Percentiles rank a stretch among this genome's conserved stretches.
Evolutionary conservation across 2,888 invertebrate genomes (phyloP).

Genomic region (Nemoura dubitans): DNA sequence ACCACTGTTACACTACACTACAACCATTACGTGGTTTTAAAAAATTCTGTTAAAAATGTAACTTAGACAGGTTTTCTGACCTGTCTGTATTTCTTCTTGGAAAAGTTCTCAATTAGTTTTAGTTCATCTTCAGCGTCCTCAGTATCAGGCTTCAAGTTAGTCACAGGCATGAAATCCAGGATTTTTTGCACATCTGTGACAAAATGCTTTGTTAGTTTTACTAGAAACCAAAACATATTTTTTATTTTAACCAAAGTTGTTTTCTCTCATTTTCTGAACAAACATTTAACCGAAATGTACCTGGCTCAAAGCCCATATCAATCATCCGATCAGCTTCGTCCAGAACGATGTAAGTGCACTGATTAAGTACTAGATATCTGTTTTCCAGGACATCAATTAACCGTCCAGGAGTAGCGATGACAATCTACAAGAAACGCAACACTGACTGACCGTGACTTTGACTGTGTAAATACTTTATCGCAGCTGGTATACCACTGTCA

Average conservation of each 20-base stretch:
- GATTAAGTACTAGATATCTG: conserved; percentile 93
- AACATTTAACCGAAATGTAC: conserved; percentile 51
- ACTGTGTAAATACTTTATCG: neutral
- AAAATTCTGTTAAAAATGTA: neutral
- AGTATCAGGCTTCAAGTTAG: conserved; percentile 96
- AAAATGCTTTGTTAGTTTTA: conserved; percentile 23
- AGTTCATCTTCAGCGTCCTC: conserved; percentile 97
- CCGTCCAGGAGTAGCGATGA: conserved; percentile 99
- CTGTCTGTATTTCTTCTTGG: conserved; percentile 96
- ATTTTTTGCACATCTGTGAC: conserved; percentile 89
- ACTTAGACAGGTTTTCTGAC: conserved; percentile 58
- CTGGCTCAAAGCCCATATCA: conserved; percentile 99
- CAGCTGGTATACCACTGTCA: neutral
- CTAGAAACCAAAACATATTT: too few species aligned
- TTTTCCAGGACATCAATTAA: conserved; percentile 98
- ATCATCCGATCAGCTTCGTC: conserved; percentile 99
- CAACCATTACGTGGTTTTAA: neutral
- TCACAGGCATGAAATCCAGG: conserved; percentile 96
- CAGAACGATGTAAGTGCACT: conserved; percentile 97
- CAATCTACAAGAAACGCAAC: conserved; percentile 71
- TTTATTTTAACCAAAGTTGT: neutral
- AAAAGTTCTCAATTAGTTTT: conserved; percentile 90
- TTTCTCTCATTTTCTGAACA: too few species aligned
- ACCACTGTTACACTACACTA: neutral
- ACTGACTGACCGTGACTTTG: too few species aligned